Conservation (phyloP, 2,113 vertebrate genomes). For the Furnarius figulus region DNA sequence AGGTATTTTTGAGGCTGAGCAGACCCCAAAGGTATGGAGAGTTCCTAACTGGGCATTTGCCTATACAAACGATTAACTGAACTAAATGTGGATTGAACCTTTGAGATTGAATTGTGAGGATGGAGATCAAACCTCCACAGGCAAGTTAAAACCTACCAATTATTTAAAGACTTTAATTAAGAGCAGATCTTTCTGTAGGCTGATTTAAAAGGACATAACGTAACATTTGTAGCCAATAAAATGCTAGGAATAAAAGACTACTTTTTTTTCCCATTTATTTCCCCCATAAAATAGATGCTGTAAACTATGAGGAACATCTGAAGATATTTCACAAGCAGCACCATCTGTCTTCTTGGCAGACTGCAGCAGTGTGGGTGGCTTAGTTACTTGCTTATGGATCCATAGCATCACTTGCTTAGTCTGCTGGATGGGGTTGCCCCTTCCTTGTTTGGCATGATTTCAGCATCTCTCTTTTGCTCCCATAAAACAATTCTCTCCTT, state of each 20-base stretch:
- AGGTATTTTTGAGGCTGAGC: neutral
- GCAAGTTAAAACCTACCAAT: conserved; percentile 56
- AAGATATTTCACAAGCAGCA: conserved; percentile 68
- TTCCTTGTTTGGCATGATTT: conserved; percentile 21
- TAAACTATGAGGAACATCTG: conserved; percentile 57
- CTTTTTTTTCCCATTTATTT: conserved; percentile 43
- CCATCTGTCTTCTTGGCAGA: conserved; percentile 69
- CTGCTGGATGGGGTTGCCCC: conserved; percentile 35
- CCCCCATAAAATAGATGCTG: conserved; percentile 56
- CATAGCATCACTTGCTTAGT: conserved; percentile 20
- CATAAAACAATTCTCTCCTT: neutral
- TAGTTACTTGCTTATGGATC: conserved; percentile 40
- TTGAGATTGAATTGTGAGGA: conserved; percentile 30
- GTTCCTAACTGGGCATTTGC: conserved; percentile 27
- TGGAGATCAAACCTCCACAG: conserved; percentile 25
- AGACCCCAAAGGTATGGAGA: neutral
- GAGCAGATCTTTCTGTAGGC: conserved; percentile 17
- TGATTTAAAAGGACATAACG: conserved; percentile 67
- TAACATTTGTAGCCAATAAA: conserved; percentile 68
- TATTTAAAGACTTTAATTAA: conserved; percentile 67
- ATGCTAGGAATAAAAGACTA: conserved; percentile 32
- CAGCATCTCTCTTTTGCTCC: neutral
- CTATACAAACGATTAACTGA: conserved; percentile 31
- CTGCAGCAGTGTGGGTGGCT: conserved; percentile 45
- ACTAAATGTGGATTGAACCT: conserved; percentile 40